These are phyloP conservation scores for Scaptomyza cyrtandrae DNA, from an alignment of 2,888 invertebrate species.

Conservation along the genomic window DNA sequence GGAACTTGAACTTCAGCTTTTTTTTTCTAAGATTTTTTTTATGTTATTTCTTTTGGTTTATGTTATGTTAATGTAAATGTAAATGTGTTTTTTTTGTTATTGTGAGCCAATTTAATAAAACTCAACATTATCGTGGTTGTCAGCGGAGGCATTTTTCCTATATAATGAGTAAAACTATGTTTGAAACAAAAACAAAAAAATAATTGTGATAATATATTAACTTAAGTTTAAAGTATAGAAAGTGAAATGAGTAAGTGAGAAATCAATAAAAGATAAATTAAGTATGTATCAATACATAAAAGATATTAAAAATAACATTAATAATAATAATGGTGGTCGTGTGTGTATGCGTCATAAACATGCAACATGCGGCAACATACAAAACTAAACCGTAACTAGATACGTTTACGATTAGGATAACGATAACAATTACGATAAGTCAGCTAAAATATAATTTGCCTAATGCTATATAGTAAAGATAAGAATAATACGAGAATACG, in stretches of 20 bases:
- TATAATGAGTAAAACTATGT: slow-evolving; percentile 38
- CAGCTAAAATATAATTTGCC: slow-evolving; percentile 48
- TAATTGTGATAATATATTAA: slow-evolving; percentile 19
- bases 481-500: slow-evolving; percentile 43
- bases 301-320: slow-evolving; percentile 34
- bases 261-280: slow-evolving; percentile 45
- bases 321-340: slow-evolving; percentile 42
- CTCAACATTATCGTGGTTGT: slow-evolving; percentile 47
- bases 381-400: slow-evolving; percentile 54
- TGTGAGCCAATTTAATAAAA: slow-evolving; percentile 59
- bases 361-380: slow-evolving; percentile 82
- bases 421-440: slow-evolving; percentile 48
- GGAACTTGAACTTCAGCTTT: background rate
- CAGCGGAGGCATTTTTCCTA: slow-evolving; percentile 79
- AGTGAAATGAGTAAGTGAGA: slow-evolving; percentile 29
- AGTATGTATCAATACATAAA: background rate
- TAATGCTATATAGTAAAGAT: slow-evolving; percentile 59
- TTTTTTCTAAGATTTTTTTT: background rate
- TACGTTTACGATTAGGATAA: slow-evolving; percentile 34
- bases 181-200: slow-evolving; percentile 17
- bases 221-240: slow-evolving; percentile 49
- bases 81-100: slow-evolving; percentile 17
- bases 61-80: slow-evolving; percentile 4
- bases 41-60: background rate
- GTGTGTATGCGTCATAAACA: slow-evolving; percentile 71